Percentiles rank a stretch among this genome's conserved stretches.
Conservation (phyloP, 2,797 vertebrate genomes). For the Sebastes steindachneri region DNA sequence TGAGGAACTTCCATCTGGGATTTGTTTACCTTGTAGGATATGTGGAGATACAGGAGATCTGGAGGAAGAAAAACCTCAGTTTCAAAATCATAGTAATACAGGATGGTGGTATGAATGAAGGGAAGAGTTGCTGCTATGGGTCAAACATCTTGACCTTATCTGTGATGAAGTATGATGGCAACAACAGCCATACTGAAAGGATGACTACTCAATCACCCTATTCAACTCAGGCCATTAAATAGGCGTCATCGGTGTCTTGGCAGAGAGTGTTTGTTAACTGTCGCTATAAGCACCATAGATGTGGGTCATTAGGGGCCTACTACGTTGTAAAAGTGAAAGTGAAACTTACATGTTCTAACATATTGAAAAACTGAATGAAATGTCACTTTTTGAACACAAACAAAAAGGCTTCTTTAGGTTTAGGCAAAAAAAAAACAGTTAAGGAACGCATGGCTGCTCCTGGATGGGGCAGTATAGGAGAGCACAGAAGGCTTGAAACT, state of each 20-base stretch:
- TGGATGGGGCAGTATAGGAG: constrained; percentile 34
- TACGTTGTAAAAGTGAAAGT: too few relatives aligned
- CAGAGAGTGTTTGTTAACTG: too few relatives aligned
- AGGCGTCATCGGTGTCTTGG: too few relatives aligned
- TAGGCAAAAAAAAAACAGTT: too few relatives aligned
- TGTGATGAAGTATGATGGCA: neutral
- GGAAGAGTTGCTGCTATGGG: constrained; percentile 10
- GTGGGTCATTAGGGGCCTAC: too few relatives aligned
- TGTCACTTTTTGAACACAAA: too few relatives aligned
- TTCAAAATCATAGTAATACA: neutral
- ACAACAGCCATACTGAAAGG: neutral
- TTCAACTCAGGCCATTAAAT: too few relatives aligned
- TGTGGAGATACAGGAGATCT: neutral
- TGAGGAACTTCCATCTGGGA: neutral
- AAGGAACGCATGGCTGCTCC: constrained; percentile 72
- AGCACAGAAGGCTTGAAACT: constrained; percentile 28
- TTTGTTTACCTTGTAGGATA: neutral
- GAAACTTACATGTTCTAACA: too few relatives aligned
- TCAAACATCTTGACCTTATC: constrained; percentile 36
- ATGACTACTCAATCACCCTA: neutral
- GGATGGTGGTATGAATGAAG: neutral
- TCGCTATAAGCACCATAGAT: too few relatives aligned
- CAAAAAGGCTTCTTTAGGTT: too few relatives aligned
- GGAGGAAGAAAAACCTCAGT: neutral
- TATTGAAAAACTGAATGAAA: too few relatives aligned